Base-by-base conservation (phyloP, 2,113 vertebrate species). In the Cynocephalus volans region DNA sequence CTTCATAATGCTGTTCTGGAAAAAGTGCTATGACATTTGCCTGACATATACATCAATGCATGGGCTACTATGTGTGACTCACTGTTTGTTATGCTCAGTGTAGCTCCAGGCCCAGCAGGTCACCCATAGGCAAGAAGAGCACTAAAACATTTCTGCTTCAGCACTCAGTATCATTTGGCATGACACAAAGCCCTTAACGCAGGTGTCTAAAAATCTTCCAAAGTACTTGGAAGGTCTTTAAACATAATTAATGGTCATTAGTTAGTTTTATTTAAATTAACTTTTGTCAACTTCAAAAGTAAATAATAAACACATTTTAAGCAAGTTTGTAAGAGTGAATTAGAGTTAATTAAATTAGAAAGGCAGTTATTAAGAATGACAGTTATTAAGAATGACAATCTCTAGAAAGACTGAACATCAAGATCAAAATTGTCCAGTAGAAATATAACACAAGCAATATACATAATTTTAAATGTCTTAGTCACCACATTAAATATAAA, bases 241-340 rank as follows among this genome's bases (percentile, higher is more conserved):
- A 93, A 36, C 36, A 56, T 80, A 52, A 96, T 90, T 88, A 77
- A 72, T 94, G 21, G 21, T 56, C 10, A 70, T 77, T 87, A 92
- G 67, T 86, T 96, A 95, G 41, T 80, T 97, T 95, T 36, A 87
- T 45, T 92, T 84, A 87, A 91, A 72, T 96, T 90, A 70, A 81
- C 73, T 95, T 52, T 92, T 89, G 21, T 85, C n/a, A 89, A 92
- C 33, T 76, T 36, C 75, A 85, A 12, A 97, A 77, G 56, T 87
- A 58, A 76, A 91, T 62, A 73, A 58, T 84, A 88, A 91, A 85
- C n/a, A 73, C 50, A 73, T 65, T 88, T 96, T 93, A 88, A 84
- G 41, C 28, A 85, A 84, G 15, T 8, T 64, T 23, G 6, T 75
- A 70, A 90, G 36, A 93, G 12, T 82, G 3, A 88, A 73, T 62